Evolutionary conservation across 2,797 vertebrate species (phyloP), one percentile per base, ranked within the genome.

Genomic region (Sebastes iracundus): DNA sequence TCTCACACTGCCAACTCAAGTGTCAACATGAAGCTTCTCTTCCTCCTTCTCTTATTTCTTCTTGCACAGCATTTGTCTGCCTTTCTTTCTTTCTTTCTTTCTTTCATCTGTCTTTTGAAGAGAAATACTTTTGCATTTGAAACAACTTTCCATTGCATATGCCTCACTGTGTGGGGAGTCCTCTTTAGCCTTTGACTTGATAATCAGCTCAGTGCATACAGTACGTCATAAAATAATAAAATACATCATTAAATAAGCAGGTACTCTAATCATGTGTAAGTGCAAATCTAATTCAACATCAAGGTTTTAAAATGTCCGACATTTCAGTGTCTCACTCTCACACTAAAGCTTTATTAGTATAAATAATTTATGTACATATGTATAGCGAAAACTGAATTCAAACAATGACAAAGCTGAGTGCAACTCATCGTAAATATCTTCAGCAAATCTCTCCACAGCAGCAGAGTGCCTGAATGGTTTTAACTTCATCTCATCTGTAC

Each of bases 11-110:
- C 64, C 77, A 77, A 72, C 77, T 87, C 9, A 3, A 4, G 64
- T 87, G 87, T 86, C 87, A 64, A 77, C 79, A 81, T 65, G 67
- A 89, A 87, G 66, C 78, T 65, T 16, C 59, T 75, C 62, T 75
- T 77, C 61, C 70, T 65, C 18, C 64, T 30, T 70, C 70, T 71
- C 71, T 22, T 73, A 46, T 79, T 52, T 75, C n/a, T 46, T 56
- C 59, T n/a, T 53, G 12, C 63, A n/a, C 33, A 69, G 81, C 9
- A 75, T 85, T 58, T 75, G 18, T 16, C 77, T 72, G 32, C 27
- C 25, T 80, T 75, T 69, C 23, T 73, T 16, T 14, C 27, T 71
- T 4, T 14, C 27, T 72, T 16, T 14, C 27, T 71, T 13, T 12
- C 25, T 35, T 65, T 33, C 38, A 2, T 32, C 6, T 52, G 74